Evolutionary conservation across 2,888 invertebrate species (phyloP), one percentile per base, ranked within the genome.

Genomic region (Lamproptera curius): DNA sequence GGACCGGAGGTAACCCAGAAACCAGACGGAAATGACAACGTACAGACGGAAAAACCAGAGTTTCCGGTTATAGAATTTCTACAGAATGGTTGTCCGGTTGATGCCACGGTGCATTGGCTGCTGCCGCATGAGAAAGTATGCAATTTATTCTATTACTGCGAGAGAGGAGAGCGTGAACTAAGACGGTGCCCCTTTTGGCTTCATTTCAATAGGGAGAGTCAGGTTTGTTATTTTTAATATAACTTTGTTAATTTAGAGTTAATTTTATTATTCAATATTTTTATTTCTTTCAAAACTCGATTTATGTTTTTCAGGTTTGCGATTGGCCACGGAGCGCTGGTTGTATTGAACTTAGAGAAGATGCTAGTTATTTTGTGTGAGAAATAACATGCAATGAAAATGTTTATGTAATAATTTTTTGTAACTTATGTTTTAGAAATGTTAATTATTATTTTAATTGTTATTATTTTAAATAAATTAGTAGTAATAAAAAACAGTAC

Each of bases 111-210:
- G 17, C 77, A 79, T 61, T 76, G 76, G 80, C 60, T 83, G n/a
- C 53, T 81, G 51, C 76, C 82, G 2, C 70, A 77, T 46, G 68
- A 66, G 43, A 52, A 54, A 4, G 62, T 73, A 42, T 83, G 81
- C 60, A 73, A 65, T 42, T 55, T 60, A 4, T 85, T 82, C 70
- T 84, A 81, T 57, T 73, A 76, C 55, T 85, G 84, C 57, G 80
- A 76, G 15, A 73, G 75, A 72, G 82, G 81, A 36, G 45, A 62
- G n/a, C 63, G 59, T 43, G 67, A 70, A 1, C 52, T 59, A n/a
- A 65, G 65, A 20, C 11, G 59, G 16, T 83, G 83, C 43, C 54
- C 75, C 1, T 10, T 28, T 0, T 48, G 54, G 0, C 57, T 76
- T 16, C 73, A 80, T 53, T 83, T 82, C 61, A 80, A 81, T 59